Conservation (phyloP, 37 sponge, comb jelly and placozoan species). For the Amphimedon queenslandica region DNA sequence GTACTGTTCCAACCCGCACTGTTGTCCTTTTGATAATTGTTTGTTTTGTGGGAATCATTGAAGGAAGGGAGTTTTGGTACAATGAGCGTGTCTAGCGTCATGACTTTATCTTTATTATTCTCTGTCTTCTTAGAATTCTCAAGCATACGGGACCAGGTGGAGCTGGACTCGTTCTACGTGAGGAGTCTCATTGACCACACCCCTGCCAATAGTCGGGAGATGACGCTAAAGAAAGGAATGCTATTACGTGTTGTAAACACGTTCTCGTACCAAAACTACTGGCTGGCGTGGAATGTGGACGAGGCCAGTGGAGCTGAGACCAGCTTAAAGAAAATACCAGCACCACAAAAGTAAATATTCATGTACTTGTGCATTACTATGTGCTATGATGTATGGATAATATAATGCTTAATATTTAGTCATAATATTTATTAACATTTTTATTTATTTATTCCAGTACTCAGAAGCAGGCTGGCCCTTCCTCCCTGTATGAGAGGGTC, state of each 20-base stretch:
- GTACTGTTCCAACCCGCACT: too few relatives aligned
- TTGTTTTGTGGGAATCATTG: too few relatives aligned
- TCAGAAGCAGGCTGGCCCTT: conserved; percentile 15
- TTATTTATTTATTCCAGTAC: conserved; percentile 10
- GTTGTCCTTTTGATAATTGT: too few relatives aligned
- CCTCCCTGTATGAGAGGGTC: conserved; percentile 19
- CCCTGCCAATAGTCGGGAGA: conserved; percentile 30
- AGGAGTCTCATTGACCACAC: conserved; percentile 32
- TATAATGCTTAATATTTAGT: not conserved
- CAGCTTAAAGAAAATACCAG: conserved; percentile 31
- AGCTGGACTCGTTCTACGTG: conserved; percentile 50
- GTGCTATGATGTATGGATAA: not conserved
- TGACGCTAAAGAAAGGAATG: conserved; percentile 15
- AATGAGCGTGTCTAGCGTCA: not conserved
- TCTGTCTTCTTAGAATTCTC: conserved; percentile 23
- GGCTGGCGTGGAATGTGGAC: conserved; percentile 65
- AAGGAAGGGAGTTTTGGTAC: not conserved
- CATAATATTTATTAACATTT: not conserved
- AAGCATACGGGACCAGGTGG: conserved; percentile 36
- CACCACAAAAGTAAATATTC: conserved; percentile 30
- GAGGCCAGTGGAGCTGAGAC: conserved; percentile 34
- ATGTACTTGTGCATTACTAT: not conserved
- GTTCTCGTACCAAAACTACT: conserved; percentile 11
- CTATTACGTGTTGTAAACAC: conserved; percentile 48
- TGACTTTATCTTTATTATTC: not conserved